phyloP scores from a whole-genome alignment of 2,113 vertebrate species.

The Brachyhypopomus gauderio region DNA sequence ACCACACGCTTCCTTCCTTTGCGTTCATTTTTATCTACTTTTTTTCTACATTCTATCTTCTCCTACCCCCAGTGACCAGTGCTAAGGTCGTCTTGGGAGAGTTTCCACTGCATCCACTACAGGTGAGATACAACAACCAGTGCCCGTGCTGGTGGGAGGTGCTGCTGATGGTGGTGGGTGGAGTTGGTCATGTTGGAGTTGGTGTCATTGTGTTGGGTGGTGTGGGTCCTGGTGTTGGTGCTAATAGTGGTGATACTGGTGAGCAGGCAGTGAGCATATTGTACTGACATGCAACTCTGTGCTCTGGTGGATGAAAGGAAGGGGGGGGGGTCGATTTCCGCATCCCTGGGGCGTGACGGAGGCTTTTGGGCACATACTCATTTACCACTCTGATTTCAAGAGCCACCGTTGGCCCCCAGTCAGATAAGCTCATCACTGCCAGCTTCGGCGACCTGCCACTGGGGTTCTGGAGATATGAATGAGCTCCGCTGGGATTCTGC shows the following conservation, averaged over 20 bases:
- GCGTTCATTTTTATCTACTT: constrained; percentile 4
- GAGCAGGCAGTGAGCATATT: background rate
- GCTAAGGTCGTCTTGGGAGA: constrained; percentile 5
- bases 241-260: background rate
- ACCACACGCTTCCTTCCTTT: background rate
- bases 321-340: constrained; percentile 31
- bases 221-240: background rate
- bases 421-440: constrained; percentile 32
- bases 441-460: constrained; percentile 17
- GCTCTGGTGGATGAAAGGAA: constrained; percentile 27
- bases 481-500: constrained; percentile 38
- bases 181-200: too few relatives aligned
- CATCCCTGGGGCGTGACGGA: constrained; percentile 8
- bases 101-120: background rate
- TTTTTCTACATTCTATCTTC: background rate
- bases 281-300: constrained; percentile 43
- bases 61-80: constrained; percentile 7
- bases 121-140: constrained; percentile 29
- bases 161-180: too few relatives aligned
- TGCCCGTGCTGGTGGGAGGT: too few relatives aligned
- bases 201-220: background rate
- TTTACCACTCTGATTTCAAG: constrained; percentile 39
- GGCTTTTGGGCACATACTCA: constrained; percentile 35
- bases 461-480: constrained; percentile 17
- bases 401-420: background rate